phyloP scores from a whole-genome alignment of 2,888 invertebrate species.

The Trichopria drosophilae region DNA sequence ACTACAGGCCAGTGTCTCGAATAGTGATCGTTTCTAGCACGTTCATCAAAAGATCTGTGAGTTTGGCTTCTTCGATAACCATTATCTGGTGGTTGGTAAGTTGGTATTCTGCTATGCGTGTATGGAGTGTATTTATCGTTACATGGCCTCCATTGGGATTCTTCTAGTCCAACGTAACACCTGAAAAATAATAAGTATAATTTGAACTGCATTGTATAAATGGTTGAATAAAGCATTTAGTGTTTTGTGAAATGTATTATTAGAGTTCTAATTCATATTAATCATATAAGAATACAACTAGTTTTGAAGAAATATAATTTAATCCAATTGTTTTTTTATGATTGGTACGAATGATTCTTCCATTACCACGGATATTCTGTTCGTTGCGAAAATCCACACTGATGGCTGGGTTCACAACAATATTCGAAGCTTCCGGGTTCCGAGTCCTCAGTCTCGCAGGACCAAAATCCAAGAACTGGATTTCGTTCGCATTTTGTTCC shows the following conservation, averaged over 20 bases:
- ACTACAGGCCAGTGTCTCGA: conserved; percentile 76
- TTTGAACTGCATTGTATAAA: neutral
- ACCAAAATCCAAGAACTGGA: conserved; percentile 78
- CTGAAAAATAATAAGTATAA: conserved; percentile 58
- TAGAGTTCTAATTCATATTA: too few species aligned
- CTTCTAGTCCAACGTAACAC: conserved; percentile 80
- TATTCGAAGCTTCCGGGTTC: conserved; percentile 80
- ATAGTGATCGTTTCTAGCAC: conserved; percentile 54
- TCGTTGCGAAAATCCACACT: conserved; percentile 82
- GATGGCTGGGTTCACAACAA: conserved; percentile 80
- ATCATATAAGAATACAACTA: too few species aligned
- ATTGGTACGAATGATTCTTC: too few species aligned
- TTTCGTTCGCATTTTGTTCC: conserved; percentile 75
- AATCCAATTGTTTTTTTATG: conserved; percentile 21
- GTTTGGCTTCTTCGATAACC: conserved; percentile 2
- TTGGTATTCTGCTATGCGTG: conserved; percentile 41
- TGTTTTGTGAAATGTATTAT: too few species aligned
- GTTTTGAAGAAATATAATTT: conserved; percentile 1
- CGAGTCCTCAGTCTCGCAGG: conserved; percentile 76
- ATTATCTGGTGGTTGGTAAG: conserved; percentile 35
- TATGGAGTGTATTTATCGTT: conserved; percentile 80
- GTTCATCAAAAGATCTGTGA: conserved; percentile 3
- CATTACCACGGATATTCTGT: conserved; percentile 82
- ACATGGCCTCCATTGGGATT: conserved; percentile 85
- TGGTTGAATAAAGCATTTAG: too few species aligned